These are phyloP conservation scores for Cheumatopsyche charites DNA, from an alignment of 1,140 invertebrate species.

Conservation along the genomic window DNA sequence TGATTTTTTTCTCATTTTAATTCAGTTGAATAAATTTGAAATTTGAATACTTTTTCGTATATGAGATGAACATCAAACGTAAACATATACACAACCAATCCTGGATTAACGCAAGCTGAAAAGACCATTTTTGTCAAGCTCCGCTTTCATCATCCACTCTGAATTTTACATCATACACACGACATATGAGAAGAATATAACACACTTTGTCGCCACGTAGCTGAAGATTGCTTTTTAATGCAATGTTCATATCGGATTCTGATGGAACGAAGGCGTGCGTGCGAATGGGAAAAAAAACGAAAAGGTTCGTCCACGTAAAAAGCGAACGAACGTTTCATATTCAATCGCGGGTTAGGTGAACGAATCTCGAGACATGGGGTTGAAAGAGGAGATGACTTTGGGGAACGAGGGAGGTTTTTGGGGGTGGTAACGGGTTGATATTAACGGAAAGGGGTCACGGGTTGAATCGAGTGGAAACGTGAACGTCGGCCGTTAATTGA, in stretches of 20 bases:
- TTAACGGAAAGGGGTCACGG: constrained; percentile 2
- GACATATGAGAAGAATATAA: too few species aligned
- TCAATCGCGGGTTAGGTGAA: too few species aligned
- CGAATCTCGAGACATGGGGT: too few species aligned
- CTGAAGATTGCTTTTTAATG: constrained; percentile 45
- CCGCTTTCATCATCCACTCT: constrained; percentile 6
- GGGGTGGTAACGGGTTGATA: not conserved
- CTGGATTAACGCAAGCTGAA: not conserved
- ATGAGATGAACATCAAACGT: too few species aligned
- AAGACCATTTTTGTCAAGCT: not conserved
- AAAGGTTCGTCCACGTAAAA: too few species aligned
- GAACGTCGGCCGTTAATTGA: constrained; percentile 19
- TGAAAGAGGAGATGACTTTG: too few species aligned
- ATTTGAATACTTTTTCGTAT: too few species aligned
- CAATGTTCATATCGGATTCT: constrained; percentile 40
- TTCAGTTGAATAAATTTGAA: too few species aligned
- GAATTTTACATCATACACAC: not conserved
- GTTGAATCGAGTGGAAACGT: constrained; percentile 10
- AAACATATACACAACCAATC: not conserved
- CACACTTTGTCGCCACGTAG: constrained; percentile 29
- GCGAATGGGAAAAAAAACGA: not conserved
- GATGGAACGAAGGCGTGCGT: constrained; percentile 25
- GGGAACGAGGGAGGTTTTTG: not conserved
- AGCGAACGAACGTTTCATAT: too few species aligned
- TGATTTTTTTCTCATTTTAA: too few species aligned